Evolutionary conservation across 2,888 invertebrate genomes (phyloP).

Genomic region (Argyra leucocephala): DNA sequence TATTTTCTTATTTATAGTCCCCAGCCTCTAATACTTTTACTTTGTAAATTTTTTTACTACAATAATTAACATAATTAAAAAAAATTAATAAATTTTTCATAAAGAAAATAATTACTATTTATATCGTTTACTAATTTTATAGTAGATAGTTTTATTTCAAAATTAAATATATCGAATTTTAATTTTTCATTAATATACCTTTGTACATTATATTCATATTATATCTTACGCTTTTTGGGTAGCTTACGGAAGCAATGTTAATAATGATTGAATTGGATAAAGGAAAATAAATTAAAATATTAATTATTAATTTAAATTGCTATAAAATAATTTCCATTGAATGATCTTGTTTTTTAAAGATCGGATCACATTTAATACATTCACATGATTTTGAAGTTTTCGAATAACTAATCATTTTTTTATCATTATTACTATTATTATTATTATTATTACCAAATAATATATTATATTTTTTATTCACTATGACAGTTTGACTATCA

Average conservation of each 20-base stretch:
- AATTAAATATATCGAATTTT: background rate
- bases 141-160: background rate
- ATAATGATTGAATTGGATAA: background rate
- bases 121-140: too few species aligned
- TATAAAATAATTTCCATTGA: slow-evolving; percentile 42
- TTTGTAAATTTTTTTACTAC: background rate
- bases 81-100: too few species aligned
- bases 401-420: background rate
- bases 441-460: background rate
- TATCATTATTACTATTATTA: background rate
- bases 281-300: background rate
- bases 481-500: background rate
- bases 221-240: slow-evolving; percentile 1
- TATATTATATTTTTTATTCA: slow-evolving; percentile 5
- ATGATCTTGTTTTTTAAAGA: slow-evolving; percentile 33
- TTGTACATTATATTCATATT: background rate
- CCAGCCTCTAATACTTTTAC: slow-evolving; percentile 6
- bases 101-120: background rate
- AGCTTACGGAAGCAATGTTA: slow-evolving; percentile 1
- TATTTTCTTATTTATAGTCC: too few species aligned
- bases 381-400: slow-evolving; percentile 9
- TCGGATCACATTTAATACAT: slow-evolving; percentile 34
- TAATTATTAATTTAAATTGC: slow-evolving; percentile 23
- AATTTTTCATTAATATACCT: background rate
- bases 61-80: background rate